Evolutionary conservation across 2,888 invertebrate species (phyloP).

Genomic region (Abrostola triplasia): DNA sequence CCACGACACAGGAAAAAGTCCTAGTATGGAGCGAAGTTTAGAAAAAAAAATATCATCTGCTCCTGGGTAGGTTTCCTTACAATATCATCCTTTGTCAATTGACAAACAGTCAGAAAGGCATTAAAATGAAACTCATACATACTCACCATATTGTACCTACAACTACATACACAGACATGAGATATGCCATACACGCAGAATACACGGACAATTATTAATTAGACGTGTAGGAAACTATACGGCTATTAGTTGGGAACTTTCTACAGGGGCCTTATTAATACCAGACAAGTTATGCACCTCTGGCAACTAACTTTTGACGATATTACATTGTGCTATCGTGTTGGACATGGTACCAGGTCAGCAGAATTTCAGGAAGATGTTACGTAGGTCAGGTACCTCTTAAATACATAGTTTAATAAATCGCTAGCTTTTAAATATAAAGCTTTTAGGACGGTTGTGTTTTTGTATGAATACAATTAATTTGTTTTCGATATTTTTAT

Average conservation of each 20-base stretch:
- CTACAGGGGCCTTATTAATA: constrained; percentile 46
- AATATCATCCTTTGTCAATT: too few species aligned
- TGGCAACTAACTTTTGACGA: constrained; percentile 43
- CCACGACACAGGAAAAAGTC: too few species aligned
- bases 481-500: not conserved
- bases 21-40: too few species aligned
- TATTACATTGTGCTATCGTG: constrained; percentile 50
- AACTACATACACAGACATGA: not conserved
- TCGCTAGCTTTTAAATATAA: not conserved
- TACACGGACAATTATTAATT: constrained; percentile 46
- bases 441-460: too few species aligned
- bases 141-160: not conserved
- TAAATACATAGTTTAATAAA: constrained; percentile 4
- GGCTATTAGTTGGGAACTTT: constrained; percentile 44
- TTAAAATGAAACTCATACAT: not conserved
- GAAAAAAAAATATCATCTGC: too few species aligned
- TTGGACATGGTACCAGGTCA: constrained; percentile 31
- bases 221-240: constrained; percentile 28
- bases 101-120: too few species aligned
- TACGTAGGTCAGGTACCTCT: not conserved
- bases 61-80: too few species aligned
- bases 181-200: constrained; percentile 5
- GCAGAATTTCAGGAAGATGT: constrained; percentile 11
- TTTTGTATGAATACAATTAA: too few species aligned
- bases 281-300: constrained; percentile 47